Evolutionary conservation across 2,888 invertebrate genomes (phyloP), one percentile per base, ranked within the genome.

Genomic region (Ophraella communa): DNA sequence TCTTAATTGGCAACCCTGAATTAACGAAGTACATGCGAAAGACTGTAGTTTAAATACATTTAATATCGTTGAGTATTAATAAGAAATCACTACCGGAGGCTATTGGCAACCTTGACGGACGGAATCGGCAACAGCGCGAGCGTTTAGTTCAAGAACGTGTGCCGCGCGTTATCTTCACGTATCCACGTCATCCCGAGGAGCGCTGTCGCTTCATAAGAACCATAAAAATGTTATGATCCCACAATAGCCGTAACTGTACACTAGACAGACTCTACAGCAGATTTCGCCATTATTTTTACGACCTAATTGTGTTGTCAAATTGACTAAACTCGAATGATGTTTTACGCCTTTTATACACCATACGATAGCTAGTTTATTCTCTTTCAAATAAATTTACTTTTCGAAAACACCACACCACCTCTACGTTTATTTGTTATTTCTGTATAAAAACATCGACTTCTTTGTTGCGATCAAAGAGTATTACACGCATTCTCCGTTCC

Each of bases 251-350:
- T 81, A 80, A 80, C 80, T 77, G 77, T 76, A 78, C 76, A 79
- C 77, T 77, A 79, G 78, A 78, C 80, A 79, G 78, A 78, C 77
- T 77, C 79, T 76, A 77, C 77, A 76, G 76, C 77, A 77, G 77
- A 78, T 78, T 79, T 78, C 77, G 77, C 76, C 76, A 77, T 78
- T 75, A 78, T 74, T 77, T 79, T 79, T 79, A 79, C 77, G 78
- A 77, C 76, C 79, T 81, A 81, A 81, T 80, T 80, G 80, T 80
- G 78, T 78, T 79, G 80, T 80, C 80, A 80, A 78, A 81, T 78
- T 77, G 76, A 73, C 74, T 74, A 71, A 73, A 76, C 70, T 73
- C 69, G 71, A 76, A 76, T 72, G 73, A 64, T 72, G 69, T 68
- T 74, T 76, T 73, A 75, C 75, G 73, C 74, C 66, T 68, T 74